Conservation (phyloP, 2,797 vertebrate species). For the Enteromius unitaeniatus region DNA sequence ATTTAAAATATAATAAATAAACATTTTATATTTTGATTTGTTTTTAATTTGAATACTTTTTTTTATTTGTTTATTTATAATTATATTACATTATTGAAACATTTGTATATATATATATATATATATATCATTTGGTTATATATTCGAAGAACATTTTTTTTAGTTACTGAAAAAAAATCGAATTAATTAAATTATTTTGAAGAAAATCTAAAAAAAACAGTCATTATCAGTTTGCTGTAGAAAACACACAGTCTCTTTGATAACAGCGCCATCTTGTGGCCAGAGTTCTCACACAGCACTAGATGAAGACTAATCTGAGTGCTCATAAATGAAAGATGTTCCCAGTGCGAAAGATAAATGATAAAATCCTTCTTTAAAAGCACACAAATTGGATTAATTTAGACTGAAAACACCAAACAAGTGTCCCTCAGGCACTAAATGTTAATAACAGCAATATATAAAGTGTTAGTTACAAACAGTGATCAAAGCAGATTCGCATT, state of each 20-base stretch:
- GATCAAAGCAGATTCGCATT: constrained; percentile 2
- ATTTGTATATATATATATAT: no score
- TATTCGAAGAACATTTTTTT: background rate
- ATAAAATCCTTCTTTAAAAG: background rate
- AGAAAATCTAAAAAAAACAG: background rate
- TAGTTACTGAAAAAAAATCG: background rate
- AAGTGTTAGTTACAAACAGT: background rate
- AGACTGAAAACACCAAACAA: background rate
- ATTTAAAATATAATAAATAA: no score
- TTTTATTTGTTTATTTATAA: no score
- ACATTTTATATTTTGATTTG: no score
- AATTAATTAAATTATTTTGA: background rate
- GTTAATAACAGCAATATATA: background rate
- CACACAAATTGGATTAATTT: background rate
- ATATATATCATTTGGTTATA: no score
- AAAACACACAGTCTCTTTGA: background rate
- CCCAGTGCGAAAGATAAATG: background rate
- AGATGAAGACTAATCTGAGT: constrained; percentile 35
- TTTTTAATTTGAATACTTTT: no score
- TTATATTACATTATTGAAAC: no score
- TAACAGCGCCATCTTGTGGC: constrained; percentile 48
- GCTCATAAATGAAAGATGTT: background rate
- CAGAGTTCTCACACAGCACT: background rate
- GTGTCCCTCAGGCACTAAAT: background rate
- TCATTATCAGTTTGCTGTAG: background rate